phyloP scores from a whole-genome alignment of 1,140 invertebrate species.

The Orius laevigatus region DNA sequence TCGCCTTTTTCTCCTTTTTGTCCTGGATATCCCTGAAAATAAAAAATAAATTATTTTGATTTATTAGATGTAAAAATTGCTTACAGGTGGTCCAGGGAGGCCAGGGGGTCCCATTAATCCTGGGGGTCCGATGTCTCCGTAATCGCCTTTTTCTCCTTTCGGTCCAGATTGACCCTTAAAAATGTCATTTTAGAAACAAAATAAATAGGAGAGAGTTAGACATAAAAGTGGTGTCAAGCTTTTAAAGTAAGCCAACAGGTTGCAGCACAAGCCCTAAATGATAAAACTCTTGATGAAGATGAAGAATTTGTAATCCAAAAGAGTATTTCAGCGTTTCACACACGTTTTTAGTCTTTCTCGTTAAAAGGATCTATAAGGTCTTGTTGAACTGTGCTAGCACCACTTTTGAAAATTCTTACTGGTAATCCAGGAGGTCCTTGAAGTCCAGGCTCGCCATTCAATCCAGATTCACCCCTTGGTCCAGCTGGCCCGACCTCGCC shows the following conservation, averaged over 20 bases:
- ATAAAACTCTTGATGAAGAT: neutral
- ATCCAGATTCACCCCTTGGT: constrained; percentile 37
- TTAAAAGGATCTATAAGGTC: too few relatives aligned
- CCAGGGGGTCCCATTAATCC: constrained; percentile 74
- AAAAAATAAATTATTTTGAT: constrained; percentile 2
- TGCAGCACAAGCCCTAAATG: neutral
- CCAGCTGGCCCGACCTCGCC: constrained; percentile 40
- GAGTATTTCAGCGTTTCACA: too few relatives aligned
- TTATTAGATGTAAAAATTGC: constrained; percentile 19
- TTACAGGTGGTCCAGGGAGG: constrained; percentile 57
- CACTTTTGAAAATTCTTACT: too few relatives aligned
- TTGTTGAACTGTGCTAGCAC: too few relatives aligned
- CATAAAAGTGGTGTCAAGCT: neutral
- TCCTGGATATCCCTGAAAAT: constrained; percentile 64
- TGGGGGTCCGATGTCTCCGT: constrained; percentile 78
- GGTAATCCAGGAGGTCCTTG: constrained; percentile 55
- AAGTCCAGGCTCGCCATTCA: constrained; percentile 42
- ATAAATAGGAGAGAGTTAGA: constrained; percentile 12
- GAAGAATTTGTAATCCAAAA: neutral
- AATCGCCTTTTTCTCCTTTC: constrained; percentile 77
- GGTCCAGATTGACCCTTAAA: constrained; percentile 57
- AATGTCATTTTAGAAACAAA: too few relatives aligned
- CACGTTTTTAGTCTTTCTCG: too few relatives aligned
- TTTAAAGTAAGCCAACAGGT: neutral
- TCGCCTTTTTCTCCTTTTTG: constrained; percentile 79